Base-by-base conservation (phyloP, 2,888 invertebrate species). In the Parthenolecanium corni region DNA sequence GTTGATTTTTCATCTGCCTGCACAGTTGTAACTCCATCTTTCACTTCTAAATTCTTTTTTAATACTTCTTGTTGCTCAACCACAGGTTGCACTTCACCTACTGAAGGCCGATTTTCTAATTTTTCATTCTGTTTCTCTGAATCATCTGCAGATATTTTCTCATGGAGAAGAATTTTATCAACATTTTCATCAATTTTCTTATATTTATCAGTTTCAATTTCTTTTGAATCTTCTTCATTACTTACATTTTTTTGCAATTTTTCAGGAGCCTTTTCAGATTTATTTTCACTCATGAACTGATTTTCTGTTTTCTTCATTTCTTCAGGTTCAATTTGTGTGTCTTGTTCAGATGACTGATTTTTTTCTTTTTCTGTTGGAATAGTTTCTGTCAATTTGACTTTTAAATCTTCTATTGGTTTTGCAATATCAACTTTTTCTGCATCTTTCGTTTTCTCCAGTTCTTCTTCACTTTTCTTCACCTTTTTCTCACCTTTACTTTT, bases 91-190 rank as follows among this genome's bases (percentile, higher is more conserved):
- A n/a, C n/a, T n/a, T n/a, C n/a, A n/a, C n/a, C n/a, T n/a, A n/a
- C n/a, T n/a, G n/a, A n/a, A n/a, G n/a, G n/a, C n/a, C n/a, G n/a
- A n/a, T n/a, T n/a, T n/a, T n/a, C n/a, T n/a, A n/a, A n/a, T n/a
- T n/a, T n/a, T n/a, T n/a, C n/a, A n/a, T n/a, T n/a, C n/a, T 31
- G 31, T 31, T 6, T 31, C 9, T 31, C 31, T 9, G 31, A 31
- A 9, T 31, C 31, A 31, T 31, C 31, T 31, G 31, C 9, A 6
- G 31, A 4, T 31, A 9, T 31, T 31, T 31, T 31, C 31, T 31
- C 31, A 6, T n/a, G n/a, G 65, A 54, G 46, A 67, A 62, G 14
- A n/a, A 62, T 66, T 63, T 68, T n/a, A n/a, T n/a, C n/a, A n/a
- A n/a, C 64, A 49, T 56, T 53, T 46, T 66, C 65, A 47, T 52